Evolutionary conservation across 2,888 invertebrate species (phyloP).

Genomic region (Troides aeacus): DNA sequence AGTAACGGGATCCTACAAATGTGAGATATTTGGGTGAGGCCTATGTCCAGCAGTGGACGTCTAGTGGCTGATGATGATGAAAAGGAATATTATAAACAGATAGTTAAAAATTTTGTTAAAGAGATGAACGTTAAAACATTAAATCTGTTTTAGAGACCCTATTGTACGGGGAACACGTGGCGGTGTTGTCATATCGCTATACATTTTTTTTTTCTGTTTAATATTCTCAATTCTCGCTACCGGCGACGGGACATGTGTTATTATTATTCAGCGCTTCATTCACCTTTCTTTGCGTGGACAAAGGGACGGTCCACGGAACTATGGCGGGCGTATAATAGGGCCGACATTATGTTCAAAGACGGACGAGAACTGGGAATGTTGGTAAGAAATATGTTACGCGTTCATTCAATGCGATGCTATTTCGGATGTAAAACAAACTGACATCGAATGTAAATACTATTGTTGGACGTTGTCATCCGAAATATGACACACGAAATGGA

Average conservation of each 20-base stretch:
- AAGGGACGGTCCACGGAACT: conserved; percentile 65
- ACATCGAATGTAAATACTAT: conserved; percentile 79
- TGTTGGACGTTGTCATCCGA: conserved; percentile 72
- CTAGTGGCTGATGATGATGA: too few relatives aligned
- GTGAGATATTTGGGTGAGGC: too few relatives aligned
- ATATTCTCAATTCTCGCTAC: conserved; percentile 58
- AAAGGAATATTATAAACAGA: conserved; percentile 1
- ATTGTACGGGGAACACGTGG: conserved; percentile 69
- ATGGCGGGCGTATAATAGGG: conserved; percentile 63
- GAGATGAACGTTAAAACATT: conserved; percentile 45
- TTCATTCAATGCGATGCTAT: conserved; percentile 68
- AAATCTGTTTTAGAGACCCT: conserved; percentile 52
- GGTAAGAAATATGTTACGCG: conserved; percentile 70
- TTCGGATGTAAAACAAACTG: conserved; percentile 79
- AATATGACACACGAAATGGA: conserved; percentile 71
- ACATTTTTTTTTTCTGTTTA: conserved; percentile 60
- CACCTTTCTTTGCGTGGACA: conserved; percentile 71
- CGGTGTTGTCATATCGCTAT: conserved; percentile 67
- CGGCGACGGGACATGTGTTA: conserved; percentile 64
- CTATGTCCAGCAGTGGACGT: too few relatives aligned
- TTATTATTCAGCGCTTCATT: conserved; percentile 74
- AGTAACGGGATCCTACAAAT: too few relatives aligned
- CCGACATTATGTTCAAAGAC: conserved; percentile 67
- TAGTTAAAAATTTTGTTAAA: conserved; percentile 33
- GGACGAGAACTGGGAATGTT: conserved; percentile 65